Base-by-base conservation (phyloP, 2,888 invertebrate genomes). In the Idaea biselata region DNA sequence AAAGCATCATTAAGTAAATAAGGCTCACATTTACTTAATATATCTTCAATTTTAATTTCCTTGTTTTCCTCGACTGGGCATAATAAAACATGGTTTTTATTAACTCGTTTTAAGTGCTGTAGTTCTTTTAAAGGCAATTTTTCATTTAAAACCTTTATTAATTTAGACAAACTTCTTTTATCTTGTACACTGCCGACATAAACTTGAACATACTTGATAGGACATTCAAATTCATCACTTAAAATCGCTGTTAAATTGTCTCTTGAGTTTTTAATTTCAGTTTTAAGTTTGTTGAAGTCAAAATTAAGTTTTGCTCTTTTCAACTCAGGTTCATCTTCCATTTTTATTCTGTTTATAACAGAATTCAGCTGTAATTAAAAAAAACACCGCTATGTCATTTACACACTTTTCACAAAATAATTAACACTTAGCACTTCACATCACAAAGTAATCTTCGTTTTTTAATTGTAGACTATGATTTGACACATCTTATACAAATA, bases 21-120 rank as follows among this genome's bases (percentile, higher is more conserved):
- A 18, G 93, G 91, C n/a, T 87, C 86, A 67, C 87, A 88, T 0
- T 73, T 72, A 31, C 82, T 79, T 8, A 94, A 75, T 58, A 87
- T 85, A 0, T 85, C 75, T 68, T 93, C 88, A 8, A 94, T 78
- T 54, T 88, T 81, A 6, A 84, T 73, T 66, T 92, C 86, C 1
- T 83, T 71, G 67, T 53, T 71, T 44, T 5, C 71, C 60, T 62
- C 75, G 25, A 57, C 89, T 73, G 76, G 93, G 88, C 75, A 96
- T 69, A 92, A 60, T 14, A 97, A 76, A 0, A 97, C 87, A 25
- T 94, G 92, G 58, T 86, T 93, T 6, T 93, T 93, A 55, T 93
- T 91, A 0, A 96, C 95, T 68, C 97, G 93, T 80, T 97, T 97
- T 17, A 97, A 86, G 84, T 97, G 96, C 58, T 93, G 93, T 11